Conservation (phyloP, 2,797 vertebrate genomes). For the Cryptoprocta ferox region DNA sequence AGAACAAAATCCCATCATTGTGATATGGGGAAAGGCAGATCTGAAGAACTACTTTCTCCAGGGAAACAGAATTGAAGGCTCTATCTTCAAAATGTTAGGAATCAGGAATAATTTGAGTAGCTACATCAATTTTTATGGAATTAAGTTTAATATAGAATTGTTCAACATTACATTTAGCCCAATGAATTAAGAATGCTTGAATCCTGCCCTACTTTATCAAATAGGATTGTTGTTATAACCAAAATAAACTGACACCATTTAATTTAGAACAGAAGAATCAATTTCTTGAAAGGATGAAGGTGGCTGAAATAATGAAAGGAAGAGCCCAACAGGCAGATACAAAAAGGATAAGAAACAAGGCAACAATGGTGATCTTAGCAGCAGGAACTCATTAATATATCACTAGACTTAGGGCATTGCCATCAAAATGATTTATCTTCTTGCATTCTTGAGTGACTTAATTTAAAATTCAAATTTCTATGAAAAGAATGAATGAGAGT, state of each 20-base stretch:
- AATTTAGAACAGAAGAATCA: constrained; percentile 18
- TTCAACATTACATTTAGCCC: neutral
- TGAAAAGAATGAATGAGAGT: neutral
- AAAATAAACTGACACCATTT: neutral
- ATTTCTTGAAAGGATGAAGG: neutral
- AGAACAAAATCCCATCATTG: neutral
- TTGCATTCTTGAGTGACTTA: neutral
- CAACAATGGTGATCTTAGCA: neutral
- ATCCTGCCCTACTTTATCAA: neutral
- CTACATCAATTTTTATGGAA: neutral
- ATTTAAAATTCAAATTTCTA: constrained; percentile 54
- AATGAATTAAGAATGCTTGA: neutral
- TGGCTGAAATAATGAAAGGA: constrained; percentile 4
- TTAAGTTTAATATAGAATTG: neutral
- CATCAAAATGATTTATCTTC: constrained; percentile 16
- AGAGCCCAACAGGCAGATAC: neutral
- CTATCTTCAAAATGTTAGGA: neutral
- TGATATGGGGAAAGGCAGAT: neutral
- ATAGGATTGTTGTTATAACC: neutral
- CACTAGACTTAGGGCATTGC: neutral
- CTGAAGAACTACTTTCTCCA: neutral
- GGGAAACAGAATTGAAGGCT: neutral
- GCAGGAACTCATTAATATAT: neutral
- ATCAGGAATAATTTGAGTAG: neutral
- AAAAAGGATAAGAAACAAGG: neutral